phyloP scores from a whole-genome alignment of 2,113 vertebrate genomes.

The Poeciliopsis turrubarensis region DNA sequence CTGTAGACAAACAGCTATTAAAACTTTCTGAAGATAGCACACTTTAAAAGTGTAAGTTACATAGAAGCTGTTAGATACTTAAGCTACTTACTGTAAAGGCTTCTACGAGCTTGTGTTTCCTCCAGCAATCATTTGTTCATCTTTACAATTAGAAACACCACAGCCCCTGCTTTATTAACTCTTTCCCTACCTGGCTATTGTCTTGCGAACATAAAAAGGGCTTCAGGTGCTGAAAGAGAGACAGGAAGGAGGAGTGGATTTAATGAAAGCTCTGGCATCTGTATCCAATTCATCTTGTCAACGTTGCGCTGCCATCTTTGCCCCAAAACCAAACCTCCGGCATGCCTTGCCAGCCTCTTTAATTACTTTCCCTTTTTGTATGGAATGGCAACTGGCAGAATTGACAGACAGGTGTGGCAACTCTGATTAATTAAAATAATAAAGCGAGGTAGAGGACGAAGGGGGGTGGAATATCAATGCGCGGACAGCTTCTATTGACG shows the following conservation, averaged over 20 bases:
- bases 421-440: slow-evolving; percentile 81
- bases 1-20: neutral
- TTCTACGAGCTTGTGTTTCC: slow-evolving; percentile 51
- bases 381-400: slow-evolving; percentile 53
- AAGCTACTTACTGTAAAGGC: slow-evolving; percentile 43
- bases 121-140: slow-evolving; percentile 66
- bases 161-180: slow-evolving; percentile 64
- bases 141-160: slow-evolving; percentile 62
- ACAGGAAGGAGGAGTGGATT: slow-evolving; percentile 45
- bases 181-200: slow-evolving; percentile 62
- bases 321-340: slow-evolving; percentile 73
- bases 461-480: slow-evolving; percentile 52
- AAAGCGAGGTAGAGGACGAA: slow-evolving; percentile 53
- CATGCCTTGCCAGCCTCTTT: slow-evolving; percentile 74
- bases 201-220: slow-evolving; percentile 54
- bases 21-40: neutral
- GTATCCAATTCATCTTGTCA: slow-evolving; percentile 77
- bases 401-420: slow-evolving; percentile 78
- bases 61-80: slow-evolving; percentile 36
- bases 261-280: slow-evolving; percentile 77
- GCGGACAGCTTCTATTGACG: slow-evolving; percentile 58
- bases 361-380: slow-evolving; percentile 74
- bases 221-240: slow-evolving; percentile 60
- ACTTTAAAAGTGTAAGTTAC: neutral
- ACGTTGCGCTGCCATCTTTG: slow-evolving; percentile 60